phyloP scores from a whole-genome alignment of 2,113 vertebrate genomes.

The Pavo muticus region DNA sequence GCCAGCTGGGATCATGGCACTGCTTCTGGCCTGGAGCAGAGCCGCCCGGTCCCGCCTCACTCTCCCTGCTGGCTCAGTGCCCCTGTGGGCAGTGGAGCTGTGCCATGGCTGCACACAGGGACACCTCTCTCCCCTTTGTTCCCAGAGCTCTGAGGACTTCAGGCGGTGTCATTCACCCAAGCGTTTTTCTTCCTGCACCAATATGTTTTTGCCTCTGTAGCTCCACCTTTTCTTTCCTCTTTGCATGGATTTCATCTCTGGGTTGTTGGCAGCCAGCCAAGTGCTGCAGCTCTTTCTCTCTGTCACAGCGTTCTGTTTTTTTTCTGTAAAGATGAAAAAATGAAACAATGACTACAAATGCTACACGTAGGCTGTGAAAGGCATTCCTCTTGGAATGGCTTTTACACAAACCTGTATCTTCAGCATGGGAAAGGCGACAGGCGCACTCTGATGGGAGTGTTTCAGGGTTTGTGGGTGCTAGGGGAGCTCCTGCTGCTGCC shows the following conservation, averaged over 20 bases:
- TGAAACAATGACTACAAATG: background rate
- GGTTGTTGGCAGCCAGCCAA: background rate
- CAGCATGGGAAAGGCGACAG: background rate
- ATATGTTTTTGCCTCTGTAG: background rate
- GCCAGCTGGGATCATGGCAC: fast-evolving
- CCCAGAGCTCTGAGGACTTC: constrained; percentile 12
- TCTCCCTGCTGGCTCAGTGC: no score
- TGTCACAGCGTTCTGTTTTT: background rate
- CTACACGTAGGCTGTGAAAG: background rate
- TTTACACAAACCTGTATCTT: background rate
- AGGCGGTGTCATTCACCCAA: constrained; percentile 4
- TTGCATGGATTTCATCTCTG: background rate
- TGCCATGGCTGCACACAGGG: no score
- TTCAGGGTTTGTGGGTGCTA: background rate
- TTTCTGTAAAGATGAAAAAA: background rate
- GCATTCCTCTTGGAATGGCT: background rate
- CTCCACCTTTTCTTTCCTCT: background rate
- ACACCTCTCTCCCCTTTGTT: background rate
- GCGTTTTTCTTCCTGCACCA: background rate
- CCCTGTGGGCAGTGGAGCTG: no score
- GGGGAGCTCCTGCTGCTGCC: background rate
- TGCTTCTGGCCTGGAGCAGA: background rate
- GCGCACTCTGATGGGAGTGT: background rate
- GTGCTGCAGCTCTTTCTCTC: background rate
- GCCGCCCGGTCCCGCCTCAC: background rate